A percentile compares a stretch with the other conserved stretches of the same genome.
These are phyloP conservation scores for Anarrhichthys ocellatus DNA, from an alignment of 2,113 vertebrate species.

Conservation along the genomic window DNA sequence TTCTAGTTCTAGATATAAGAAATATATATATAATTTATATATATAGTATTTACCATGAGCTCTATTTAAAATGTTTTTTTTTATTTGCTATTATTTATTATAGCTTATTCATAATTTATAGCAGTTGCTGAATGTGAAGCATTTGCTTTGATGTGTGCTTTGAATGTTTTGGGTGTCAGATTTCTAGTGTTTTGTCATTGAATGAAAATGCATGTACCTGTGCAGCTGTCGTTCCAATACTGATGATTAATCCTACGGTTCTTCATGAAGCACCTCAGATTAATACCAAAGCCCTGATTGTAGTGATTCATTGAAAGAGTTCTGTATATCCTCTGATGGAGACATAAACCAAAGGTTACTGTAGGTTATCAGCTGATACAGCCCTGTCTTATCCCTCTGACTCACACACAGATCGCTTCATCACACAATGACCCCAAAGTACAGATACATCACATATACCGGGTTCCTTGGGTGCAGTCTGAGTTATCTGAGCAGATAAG, in stretches of 20 bases:
- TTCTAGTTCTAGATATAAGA: conserved; percentile 49
- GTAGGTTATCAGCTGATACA: conserved; percentile 59
- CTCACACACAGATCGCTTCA: conserved; percentile 36
- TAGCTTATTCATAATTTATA: conserved; percentile 27
- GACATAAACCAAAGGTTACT: conserved; percentile 51
- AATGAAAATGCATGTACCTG: conserved; percentile 32
- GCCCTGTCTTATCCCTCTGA: conserved; percentile 21
- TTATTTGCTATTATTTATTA: conserved; percentile 41
- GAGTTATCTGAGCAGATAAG: conserved; percentile 31
- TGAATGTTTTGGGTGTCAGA: conserved; percentile 15
- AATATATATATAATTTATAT: conserved; percentile 30
- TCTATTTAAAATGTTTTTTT: conserved; percentile 50
- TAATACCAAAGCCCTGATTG: conserved; percentile 56
- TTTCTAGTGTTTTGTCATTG: conserved; percentile 18
- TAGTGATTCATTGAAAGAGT: conserved; percentile 16
- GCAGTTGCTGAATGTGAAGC: conserved; percentile 41
- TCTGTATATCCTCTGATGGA: not conserved
- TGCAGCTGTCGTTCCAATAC: conserved; percentile 14
- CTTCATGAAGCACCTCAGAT: conserved; percentile 27
- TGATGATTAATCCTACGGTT: not conserved
- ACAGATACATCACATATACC: conserved; percentile 2
- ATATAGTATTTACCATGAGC: conserved; percentile 46
- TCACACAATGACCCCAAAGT: conserved; percentile 49
- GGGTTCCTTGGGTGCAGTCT: conserved; percentile 15
- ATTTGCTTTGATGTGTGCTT: conserved; percentile 33